These are phyloP conservation scores for Lasioglossum albipes DNA, from an alignment of 1,140 invertebrate species.

Conservation along the genomic window DNA sequence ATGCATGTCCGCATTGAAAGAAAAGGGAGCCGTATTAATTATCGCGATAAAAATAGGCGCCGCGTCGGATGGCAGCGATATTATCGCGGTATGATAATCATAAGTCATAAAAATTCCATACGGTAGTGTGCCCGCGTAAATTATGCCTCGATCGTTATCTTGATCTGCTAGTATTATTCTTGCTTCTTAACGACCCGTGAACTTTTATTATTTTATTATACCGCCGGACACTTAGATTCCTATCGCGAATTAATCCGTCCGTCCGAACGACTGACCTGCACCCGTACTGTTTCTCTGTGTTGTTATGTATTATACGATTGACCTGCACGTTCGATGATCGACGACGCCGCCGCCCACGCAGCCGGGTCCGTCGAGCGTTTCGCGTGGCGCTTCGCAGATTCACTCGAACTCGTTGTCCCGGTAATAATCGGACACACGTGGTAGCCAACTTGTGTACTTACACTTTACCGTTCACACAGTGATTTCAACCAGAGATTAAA, in stretches of 20 bases:
- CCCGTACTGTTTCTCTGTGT: not conserved
- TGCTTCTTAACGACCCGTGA: conserved; percentile 39
- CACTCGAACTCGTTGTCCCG: conserved; percentile 22
- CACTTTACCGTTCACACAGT: not conserved
- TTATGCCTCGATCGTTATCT: conserved; percentile 33
- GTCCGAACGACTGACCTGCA: not conserved
- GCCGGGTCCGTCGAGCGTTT: conserved; percentile 2
- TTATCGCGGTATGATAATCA: not conserved
- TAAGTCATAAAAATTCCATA: conserved; percentile 28
- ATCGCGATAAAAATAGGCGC: not conserved
- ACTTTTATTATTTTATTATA: conserved; percentile 53
- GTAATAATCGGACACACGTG: conserved; percentile 32
- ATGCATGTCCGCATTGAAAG: not conserved
- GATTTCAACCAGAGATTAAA: too few species aligned
- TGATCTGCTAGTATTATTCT: conserved; percentile 32
- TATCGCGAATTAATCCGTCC: conserved; percentile 35
- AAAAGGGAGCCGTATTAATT: conserved; percentile 1
- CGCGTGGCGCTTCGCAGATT: conserved; percentile 39
- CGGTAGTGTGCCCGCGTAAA: conserved; percentile 21
- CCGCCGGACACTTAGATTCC: not conserved
- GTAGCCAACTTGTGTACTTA: conserved; percentile 1
- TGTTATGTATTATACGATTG: not conserved
- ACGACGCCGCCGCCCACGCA: conserved; percentile 9
- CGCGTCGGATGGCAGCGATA: not conserved
- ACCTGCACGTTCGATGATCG: not conserved